These are phyloP conservation scores for Leptopilina myrica DNA, from an alignment of 2,888 invertebrate species.

Conservation along the genomic window DNA sequence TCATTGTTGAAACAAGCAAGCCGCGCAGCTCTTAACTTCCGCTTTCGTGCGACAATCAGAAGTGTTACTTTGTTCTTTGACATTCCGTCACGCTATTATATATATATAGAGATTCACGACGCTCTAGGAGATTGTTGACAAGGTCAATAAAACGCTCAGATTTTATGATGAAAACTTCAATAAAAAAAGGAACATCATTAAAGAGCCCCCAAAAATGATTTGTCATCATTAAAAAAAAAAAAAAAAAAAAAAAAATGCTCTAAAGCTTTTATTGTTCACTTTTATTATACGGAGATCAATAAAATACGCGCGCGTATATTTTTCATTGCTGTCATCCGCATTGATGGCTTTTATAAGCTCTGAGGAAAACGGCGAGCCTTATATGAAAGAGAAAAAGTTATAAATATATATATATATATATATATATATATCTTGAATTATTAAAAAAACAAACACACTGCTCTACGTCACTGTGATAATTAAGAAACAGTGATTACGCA, in stretches of 20 bases:
- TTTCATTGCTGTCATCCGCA: neutral
- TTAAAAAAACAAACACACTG: constrained; percentile 27
- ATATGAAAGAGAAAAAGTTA: too few species aligned
- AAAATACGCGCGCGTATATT: too few species aligned
- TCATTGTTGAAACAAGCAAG: constrained; percentile 5
- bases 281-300: too few species aligned
- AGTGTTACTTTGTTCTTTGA: constrained; percentile 27
- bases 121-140: constrained; percentile 8
- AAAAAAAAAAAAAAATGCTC: neutral
- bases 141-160: constrained; percentile 18
- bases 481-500: constrained; percentile 38
- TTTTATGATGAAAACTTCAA: constrained; percentile 18
- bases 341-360: neutral
- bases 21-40: constrained; percentile 3
- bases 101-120: neutral
- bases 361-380: neutral
- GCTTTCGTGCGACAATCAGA: constrained; percentile 27
- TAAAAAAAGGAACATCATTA: neutral
- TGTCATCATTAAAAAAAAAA: neutral
- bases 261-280: too few species aligned
- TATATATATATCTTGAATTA: constrained; percentile 5
- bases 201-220: neutral
- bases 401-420: neutral
- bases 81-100: constrained; percentile 37
- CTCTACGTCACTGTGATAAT: constrained; percentile 33